phyloP scores from a whole-genome alignment of 1,140 invertebrate species.

The Drosophila kanapiae region DNA sequence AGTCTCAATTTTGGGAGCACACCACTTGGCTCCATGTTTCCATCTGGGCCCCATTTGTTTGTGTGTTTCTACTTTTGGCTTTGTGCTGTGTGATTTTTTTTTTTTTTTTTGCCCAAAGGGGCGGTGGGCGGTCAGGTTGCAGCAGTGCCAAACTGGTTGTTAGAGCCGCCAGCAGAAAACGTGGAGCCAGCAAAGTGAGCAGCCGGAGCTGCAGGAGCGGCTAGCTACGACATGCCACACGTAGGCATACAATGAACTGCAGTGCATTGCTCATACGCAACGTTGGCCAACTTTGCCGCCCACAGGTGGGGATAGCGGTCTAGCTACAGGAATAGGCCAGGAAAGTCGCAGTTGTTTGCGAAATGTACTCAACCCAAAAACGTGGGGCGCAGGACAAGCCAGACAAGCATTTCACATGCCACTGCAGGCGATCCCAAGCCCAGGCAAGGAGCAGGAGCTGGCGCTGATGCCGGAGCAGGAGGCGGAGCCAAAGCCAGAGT shows the following conservation, averaged over 20 bases:
- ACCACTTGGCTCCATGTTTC: conserved; percentile 30
- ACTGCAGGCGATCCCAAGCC: conserved; percentile 49
- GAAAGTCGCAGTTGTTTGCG: conserved; percentile 38
- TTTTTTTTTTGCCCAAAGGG: conserved; percentile 62
- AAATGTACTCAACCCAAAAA: conserved; percentile 51
- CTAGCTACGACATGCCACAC: conserved; percentile 43
- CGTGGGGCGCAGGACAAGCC: conserved; percentile 47
- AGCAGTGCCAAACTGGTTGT: conserved; percentile 67
- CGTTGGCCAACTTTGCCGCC: conserved; percentile 64
- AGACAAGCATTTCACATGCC: conserved; percentile 79
- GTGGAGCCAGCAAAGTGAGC: conserved; percentile 66
- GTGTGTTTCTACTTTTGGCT: conserved; percentile 74
- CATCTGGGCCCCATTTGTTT: conserved; percentile 33
- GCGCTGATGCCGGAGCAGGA: neutral
- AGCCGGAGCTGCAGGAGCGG: conserved; percentile 25
- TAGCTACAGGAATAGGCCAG: conserved; percentile 17
- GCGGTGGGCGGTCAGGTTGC: conserved; percentile 54
- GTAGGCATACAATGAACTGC: conserved; percentile 55
- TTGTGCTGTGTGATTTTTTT: conserved; percentile 65
- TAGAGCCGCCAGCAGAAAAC: conserved; percentile 52
- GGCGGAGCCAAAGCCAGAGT: conserved; percentile 1
- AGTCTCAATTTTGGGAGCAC: conserved; percentile 40
- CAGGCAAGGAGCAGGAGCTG: neutral
- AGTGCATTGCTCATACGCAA: conserved; percentile 77
- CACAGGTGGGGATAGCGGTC: conserved; percentile 44